Conservation (phyloP, 2,113 vertebrate species). For the Pelusios castaneus region DNA sequence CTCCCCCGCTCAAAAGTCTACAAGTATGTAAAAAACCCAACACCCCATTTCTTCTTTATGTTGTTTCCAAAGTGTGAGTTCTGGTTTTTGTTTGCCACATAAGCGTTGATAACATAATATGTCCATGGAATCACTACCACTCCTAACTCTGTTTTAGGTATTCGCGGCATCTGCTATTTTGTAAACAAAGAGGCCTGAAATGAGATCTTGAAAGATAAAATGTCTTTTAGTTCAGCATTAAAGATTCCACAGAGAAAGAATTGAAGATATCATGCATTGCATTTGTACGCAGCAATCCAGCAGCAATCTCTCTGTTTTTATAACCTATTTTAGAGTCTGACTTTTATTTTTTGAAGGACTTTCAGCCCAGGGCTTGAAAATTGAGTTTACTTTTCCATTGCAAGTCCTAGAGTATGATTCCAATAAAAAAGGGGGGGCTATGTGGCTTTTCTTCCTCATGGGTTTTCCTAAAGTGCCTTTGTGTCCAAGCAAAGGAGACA, state of each 20-base stretch:
- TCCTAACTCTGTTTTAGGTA: slow-evolving; percentile 9
- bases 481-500: not conserved
- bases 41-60: too few relatives aligned
- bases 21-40: not conserved
- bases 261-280: not conserved
- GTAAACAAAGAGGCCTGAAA: not conserved
- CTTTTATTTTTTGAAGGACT: slow-evolving; percentile 6
- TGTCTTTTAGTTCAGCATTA: slow-evolving; percentile 20
- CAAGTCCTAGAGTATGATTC: not conserved
- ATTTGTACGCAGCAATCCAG: not conserved
- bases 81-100: not conserved
- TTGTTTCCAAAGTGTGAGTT: not conserved
- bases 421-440: not conserved
- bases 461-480: not conserved
- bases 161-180: not conserved
- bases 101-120: not conserved
- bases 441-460: not conserved
- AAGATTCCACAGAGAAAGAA: not conserved
- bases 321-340: not conserved
- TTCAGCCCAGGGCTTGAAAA: not conserved
- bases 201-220: slow-evolving; percentile 4
- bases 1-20: not conserved
- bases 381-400: not conserved
- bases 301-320: not conserved
- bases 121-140: not conserved